Evolutionary conservation across 2,797 vertebrate genomes (phyloP), one percentile per base, ranked within the genome.

Genomic region (Rhinichthys osculus): DNA sequence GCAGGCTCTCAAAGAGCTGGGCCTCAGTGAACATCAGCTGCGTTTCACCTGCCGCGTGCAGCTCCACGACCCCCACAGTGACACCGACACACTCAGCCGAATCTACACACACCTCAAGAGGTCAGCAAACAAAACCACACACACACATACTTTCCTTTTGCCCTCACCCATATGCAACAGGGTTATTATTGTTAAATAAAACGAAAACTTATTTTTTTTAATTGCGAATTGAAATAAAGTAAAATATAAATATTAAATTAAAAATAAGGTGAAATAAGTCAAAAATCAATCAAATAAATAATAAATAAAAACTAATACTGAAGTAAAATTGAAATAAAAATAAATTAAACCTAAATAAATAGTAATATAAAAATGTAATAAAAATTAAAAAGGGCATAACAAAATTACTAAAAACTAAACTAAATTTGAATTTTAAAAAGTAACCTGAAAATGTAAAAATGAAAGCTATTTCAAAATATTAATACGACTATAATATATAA

Each of bases 21-120:
- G 97, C 59, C 95, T 99, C 73, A 96, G 95, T 0, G 98, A 99
- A 52, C 98, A 99, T 83, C 98, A 99, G 94, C 87, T 99, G 84
- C 96, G 98, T 33, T 99, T 99, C 92, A 99, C 98, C 77, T 99
- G 98, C 91, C 97, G 97, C 0, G 96, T 99, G 66, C 97, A 97
- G 92, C 96, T 99, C 9, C 98, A 98, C 30, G 97, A 99, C 88
- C 91, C 97, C 0, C 96, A 98, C 90, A 98, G 97, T 1, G 98
- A 99, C 86, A 88, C 96, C 0, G 98, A 99, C 92, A 97, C 96
- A 0, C 97, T 96, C 13, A 88, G 95, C 54, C 92, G 96, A 0
- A 95, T 99, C 77, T 99, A 97, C 88, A 96, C 95, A 82, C 97
- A 99, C 88, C 96, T 99, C 62, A 99, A 97, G 88, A 97, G 96